Evolutionary conservation across 2,888 invertebrate genomes (phyloP), one percentile per base, ranked within the genome.

Genomic region (Griposia aprilina): DNA sequence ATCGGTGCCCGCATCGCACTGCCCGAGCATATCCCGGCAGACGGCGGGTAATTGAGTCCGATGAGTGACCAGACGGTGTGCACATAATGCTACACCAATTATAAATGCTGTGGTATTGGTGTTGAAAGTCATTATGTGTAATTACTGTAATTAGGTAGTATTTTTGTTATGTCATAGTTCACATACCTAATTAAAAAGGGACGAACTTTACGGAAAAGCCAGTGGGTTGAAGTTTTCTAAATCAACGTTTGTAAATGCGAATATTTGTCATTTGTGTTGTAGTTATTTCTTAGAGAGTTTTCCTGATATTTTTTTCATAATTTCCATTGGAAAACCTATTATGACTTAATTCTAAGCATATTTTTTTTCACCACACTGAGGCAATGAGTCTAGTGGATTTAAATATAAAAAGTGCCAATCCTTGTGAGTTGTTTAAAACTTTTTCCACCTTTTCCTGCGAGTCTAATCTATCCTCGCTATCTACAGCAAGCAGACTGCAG

Each of bases 1-100:
- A 90, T 90, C 87, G 82, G 73, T 62, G 80, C 91, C 91, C 91
- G 91, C 91, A 91, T 91, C 77, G 73, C 26, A 10, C 77, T 68
- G 76, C 55, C 72, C 76, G 50, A 57, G 17, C 78, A 45, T 69
- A n/a, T 23, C 6, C 23, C 26, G 65, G 57, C 67, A 66, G 50
- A 23, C 63, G 20, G 68, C 20, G 26, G 41, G 68, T 88, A 91
- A 90, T 91, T 91, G 90, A 86, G 66, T 65, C 73, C 86, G 86
- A 90, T 91, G 84, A 82, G 87, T 86, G 80, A 66, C 76, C 90
- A 85, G 88, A 88, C 88, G 81, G 72, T 71, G 60, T 26, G 17
- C 26, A 74, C 67, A 74, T 88, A 79, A 82, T 87, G 73, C 69
- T 70, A 65, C 81, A 76, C 74, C 72, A 82, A 84, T 81, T 81